Evolutionary conservation across 2,888 invertebrate genomes (phyloP).

Genomic region (Galerucella pusilla): DNA sequence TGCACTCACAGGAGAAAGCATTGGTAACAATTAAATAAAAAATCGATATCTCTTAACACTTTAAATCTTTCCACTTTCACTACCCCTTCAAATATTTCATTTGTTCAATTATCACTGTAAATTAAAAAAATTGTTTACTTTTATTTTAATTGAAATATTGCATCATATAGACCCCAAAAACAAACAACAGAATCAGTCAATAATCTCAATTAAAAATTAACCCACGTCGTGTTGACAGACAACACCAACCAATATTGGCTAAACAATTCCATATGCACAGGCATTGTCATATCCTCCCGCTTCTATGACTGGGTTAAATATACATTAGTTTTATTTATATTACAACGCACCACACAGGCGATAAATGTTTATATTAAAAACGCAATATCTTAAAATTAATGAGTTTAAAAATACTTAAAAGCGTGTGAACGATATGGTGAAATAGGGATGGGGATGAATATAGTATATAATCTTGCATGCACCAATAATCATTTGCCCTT

Average conservation of each 20-base stretch:
- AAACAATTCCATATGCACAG: neutral
- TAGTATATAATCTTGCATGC: slow-evolving; percentile 8
- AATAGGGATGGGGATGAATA: slow-evolving; percentile 2
- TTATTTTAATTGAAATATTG: too few relatives aligned
- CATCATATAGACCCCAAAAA: too few relatives aligned
- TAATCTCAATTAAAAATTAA: neutral
- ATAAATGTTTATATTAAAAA: slow-evolving; percentile 6
- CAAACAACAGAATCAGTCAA: neutral
- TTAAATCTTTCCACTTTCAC: too few relatives aligned
- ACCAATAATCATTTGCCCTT: slow-evolving; percentile 50
- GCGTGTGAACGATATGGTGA: neutral
- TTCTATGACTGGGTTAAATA: neutral
- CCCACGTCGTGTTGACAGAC: neutral
- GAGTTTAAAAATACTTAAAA: neutral
- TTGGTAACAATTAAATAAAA: too few relatives aligned
- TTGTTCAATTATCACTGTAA: too few relatives aligned
- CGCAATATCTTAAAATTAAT: neutral
- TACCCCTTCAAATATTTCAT: too few relatives aligned
- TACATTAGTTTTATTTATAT: slow-evolving; percentile 2
- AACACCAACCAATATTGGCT: neutral
- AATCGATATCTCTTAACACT: too few relatives aligned
- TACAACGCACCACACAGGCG: neutral
- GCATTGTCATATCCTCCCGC: neutral
- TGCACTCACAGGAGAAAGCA: too few relatives aligned
- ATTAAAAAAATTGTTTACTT: too few relatives aligned